phyloP scores from a whole-genome alignment of 1,140 invertebrate genomes.

The Thrips palmi region DNA sequence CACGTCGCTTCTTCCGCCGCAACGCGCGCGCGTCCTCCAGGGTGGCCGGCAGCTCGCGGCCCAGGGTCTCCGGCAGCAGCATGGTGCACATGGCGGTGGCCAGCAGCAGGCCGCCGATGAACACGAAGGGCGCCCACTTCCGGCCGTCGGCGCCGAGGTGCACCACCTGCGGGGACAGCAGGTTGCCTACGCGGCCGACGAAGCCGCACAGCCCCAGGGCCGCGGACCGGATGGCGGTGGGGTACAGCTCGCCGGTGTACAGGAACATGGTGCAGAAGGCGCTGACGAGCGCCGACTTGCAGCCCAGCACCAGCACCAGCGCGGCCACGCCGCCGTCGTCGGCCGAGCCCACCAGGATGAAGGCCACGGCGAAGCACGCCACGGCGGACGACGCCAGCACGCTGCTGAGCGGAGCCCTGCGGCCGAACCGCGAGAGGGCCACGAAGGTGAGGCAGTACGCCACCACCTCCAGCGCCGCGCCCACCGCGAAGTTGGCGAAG shows the following conservation, averaged over 20 bases:
- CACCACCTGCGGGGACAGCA: conserved; percentile 20
- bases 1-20: too few species aligned
- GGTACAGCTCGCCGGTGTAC: conserved; percentile 15
- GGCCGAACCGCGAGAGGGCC: too few species aligned
- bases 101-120: too few species aligned
- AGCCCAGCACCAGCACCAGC: conserved; percentile 15
- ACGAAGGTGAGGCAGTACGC: conserved; percentile 13
- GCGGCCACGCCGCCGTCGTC: conserved; percentile 8
- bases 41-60: not conserved
- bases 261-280: conserved; percentile 16
- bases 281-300: conserved; percentile 14
- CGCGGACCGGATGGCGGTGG: conserved; percentile 14
- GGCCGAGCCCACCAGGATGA: not conserved
- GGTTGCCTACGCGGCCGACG: conserved; percentile 14
- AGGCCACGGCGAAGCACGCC: too few species aligned
- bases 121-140: too few species aligned
- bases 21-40: too few species aligned
- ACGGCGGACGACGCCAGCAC: conserved; percentile 1
- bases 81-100: too few species aligned
- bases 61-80: conserved; percentile 1
- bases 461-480: too few species aligned
- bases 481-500: too few species aligned
- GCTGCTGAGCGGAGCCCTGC: conserved; percentile 9
- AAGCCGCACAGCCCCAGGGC: conserved; percentile 14
- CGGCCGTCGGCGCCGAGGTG: too few species aligned